Conservation (phyloP, 2,888 invertebrate genomes). For the Scelioninae gen. 1 region DNA sequence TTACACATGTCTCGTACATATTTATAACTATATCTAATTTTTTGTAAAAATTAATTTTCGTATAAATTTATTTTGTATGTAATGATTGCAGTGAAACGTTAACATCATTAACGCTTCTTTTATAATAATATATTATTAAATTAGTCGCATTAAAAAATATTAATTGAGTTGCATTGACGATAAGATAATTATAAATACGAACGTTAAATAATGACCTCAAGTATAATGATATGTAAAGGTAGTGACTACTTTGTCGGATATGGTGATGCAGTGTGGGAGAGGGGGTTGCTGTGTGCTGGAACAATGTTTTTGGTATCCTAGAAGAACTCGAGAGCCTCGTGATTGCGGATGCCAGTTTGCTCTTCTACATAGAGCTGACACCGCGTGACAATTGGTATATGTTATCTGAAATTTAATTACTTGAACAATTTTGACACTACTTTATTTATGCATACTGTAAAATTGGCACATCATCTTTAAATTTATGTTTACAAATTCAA, state of each 20-base stretch:
- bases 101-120: no score
- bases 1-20: no score
- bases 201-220: background rate
- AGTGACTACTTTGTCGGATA: slow-evolving; percentile 83
- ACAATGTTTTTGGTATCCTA: slow-evolving; percentile 94
- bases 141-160: no score
- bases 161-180: no score
- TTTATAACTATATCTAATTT: no score
- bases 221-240: slow-evolving; percentile 75
- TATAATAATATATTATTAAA: no score
- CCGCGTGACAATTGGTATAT: slow-evolving; percentile 85
- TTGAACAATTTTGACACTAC: slow-evolving; percentile 54
- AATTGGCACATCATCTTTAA: slow-evolving; percentile 50
- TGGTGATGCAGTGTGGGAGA: slow-evolving; percentile 86
- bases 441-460: slow-evolving; percentile 54
- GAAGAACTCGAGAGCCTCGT: slow-evolving; percentile 89
- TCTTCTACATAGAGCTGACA: slow-evolving; percentile 93
- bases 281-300: slow-evolving; percentile 95
- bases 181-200: no score
- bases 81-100: no score
- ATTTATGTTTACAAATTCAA: no score
- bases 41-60: no score
- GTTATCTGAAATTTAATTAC: slow-evolving; percentile 48
- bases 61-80: no score
- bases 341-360: slow-evolving; percentile 97